Base-by-base conservation (phyloP, 2,797 vertebrate species). In the Sandelia bainsii region DNA sequence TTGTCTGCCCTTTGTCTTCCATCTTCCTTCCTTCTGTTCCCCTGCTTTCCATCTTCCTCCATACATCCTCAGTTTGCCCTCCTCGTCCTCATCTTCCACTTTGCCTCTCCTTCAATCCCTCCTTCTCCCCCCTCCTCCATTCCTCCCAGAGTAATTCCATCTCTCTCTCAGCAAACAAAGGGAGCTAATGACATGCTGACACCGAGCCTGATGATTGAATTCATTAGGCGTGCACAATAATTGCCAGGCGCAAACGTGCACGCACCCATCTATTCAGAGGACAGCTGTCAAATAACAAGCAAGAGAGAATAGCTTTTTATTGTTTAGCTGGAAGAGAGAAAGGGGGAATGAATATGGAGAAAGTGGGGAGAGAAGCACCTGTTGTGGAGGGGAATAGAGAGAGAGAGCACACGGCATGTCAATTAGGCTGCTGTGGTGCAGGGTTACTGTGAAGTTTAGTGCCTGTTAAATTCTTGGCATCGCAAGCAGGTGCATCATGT, bases 251-350 rank as follows among this genome's bases (percentile, higher is more conserved):
- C 65, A 79, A 83, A 83, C 79, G 81, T 76, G 90, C 89, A 73
- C 71, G 77, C 80, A 76, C 52, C 81, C 87, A 32, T 89, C 89
- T 87, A 91, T 93, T 93, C 92, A 93, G 79, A 87, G 77, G 90
- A 92, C 92, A 93, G 91, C 91, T 93, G 92, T 93, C 92, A 91
- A 87, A 90, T 89, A 91, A 91, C 82, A 84, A 91, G 85, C 84
- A 37, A 12, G 78, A 88, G 86, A 91, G 90, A 91, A 92, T 83
- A 66, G 84, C 83, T 89, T 90, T 85, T 91, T 85, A 90, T 92
- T 91, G 91, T 92, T 80, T 81, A 66, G 74, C 61, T 75, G 74
- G 76, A 63, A 71, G 78, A 82, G 82, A 82, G 86, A 48, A 25
- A 25, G 75, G 42, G 79, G 56, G 78, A 68, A n/a, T 50, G 71